phyloP scores from a whole-genome alignment of 2,888 invertebrate species.

The Drosophila monieri region DNA sequence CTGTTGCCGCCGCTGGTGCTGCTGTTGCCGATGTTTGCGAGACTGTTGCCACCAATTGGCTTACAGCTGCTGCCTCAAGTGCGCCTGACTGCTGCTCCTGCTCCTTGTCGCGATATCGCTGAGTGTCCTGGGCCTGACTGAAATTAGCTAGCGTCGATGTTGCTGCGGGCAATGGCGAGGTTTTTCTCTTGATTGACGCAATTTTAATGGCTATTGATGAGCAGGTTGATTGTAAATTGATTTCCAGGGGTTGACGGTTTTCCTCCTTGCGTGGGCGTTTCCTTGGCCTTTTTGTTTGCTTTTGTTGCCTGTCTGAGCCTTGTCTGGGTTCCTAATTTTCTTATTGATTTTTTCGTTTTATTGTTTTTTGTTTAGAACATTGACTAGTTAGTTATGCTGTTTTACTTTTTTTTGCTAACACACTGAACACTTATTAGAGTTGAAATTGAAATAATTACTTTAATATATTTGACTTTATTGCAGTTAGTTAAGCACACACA shows the following conservation, averaged over 20 bases:
- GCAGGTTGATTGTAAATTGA: conserved; percentile 58
- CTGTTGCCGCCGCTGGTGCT: conserved; percentile 20
- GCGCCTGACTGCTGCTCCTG: conserved; percentile 10
- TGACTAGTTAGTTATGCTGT: conserved; percentile 41
- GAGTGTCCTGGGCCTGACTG: conserved; percentile 49
- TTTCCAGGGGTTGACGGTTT: conserved; percentile 5
- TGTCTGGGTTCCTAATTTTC: conserved; percentile 13
- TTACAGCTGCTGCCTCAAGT: conserved; percentile 46
- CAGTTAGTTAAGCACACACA: conserved; percentile 54
- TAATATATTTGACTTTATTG: conserved; percentile 16
- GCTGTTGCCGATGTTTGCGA: conserved; percentile 41
- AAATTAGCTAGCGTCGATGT: conserved; percentile 64
- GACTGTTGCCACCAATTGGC: conserved; percentile 63
- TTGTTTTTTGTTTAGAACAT: conserved; percentile 41
- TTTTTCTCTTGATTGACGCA: conserved; percentile 83
- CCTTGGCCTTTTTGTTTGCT: conserved; percentile 11
- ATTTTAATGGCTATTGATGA: conserved; percentile 79
- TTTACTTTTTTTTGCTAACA: conserved; percentile 44
- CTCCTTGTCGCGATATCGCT: conserved; percentile 21
- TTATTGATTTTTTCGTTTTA: conserved; percentile 19
- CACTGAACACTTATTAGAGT: conserved; percentile 57
- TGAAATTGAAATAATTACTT: conserved; percentile 33
- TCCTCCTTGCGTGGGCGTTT: conserved; percentile 5
- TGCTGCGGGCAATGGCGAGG: conserved; percentile 75
- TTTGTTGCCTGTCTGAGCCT: conserved; percentile 12